These are phyloP conservation scores for Syngnathus scovelli DNA, from an alignment of 2,113 vertebrate genomes.

Conservation along the genomic window DNA sequence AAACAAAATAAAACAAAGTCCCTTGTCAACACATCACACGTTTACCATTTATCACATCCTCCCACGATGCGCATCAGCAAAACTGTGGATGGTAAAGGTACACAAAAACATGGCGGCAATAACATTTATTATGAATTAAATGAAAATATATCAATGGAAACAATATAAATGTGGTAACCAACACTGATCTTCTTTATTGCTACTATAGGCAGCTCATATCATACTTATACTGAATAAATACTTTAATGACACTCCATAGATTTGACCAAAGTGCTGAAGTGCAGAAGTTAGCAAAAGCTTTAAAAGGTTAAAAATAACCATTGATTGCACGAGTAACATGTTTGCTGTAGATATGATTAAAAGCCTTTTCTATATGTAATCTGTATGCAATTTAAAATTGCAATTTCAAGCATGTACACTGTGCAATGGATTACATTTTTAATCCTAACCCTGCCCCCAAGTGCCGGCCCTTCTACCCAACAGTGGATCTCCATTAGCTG, in stretches of 20 bases:
- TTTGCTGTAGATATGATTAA: background rate
- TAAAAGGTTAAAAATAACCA: background rate
- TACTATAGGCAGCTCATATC: too few relatives aligned
- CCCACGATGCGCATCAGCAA: slow-evolving; percentile 27
- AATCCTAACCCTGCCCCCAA: slow-evolving; percentile 34
- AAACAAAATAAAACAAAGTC: slow-evolving; percentile 27
- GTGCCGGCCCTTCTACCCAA: slow-evolving; percentile 37
- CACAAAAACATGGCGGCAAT: background rate
- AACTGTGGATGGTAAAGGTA: background rate
- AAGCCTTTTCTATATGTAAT: background rate
- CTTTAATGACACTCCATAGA: too few relatives aligned
- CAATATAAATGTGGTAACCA: too few relatives aligned
- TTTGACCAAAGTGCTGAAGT: too few relatives aligned
- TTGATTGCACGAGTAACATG: background rate
- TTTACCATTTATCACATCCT: slow-evolving; percentile 43
- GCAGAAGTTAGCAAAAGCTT: too few relatives aligned
- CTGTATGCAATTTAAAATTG: slow-evolving; percentile 14
- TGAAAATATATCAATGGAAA: too few relatives aligned
- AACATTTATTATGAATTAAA: background rate
- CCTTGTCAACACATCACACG: slow-evolving; percentile 49
- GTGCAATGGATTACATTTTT: slow-evolving; percentile 52
- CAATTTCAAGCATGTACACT: slow-evolving; percentile 19
- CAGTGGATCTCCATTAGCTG: slow-evolving; percentile 57
- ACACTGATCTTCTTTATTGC: too few relatives aligned
- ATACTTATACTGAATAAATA: too few relatives aligned